These are phyloP conservation scores for Pangasianodon gigas DNA, from an alignment of 2,113 vertebrate genomes.

Conservation along the genomic window DNA sequence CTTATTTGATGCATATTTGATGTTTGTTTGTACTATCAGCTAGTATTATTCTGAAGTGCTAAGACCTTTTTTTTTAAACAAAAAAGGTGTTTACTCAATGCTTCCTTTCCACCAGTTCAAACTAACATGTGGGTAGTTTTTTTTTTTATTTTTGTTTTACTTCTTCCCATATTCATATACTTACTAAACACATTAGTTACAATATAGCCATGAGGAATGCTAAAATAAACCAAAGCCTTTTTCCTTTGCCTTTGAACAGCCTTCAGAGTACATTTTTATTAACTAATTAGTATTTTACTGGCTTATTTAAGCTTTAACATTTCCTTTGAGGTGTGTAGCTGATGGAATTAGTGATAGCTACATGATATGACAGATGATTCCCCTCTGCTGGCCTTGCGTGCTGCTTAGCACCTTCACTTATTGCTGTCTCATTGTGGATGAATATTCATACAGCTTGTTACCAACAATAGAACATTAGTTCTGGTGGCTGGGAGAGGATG, in stretches of 20 bases:
- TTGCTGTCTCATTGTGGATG: slow-evolving; percentile 46
- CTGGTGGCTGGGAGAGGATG: slow-evolving; percentile 51
- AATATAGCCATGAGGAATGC: neutral
- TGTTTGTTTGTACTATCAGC: neutral
- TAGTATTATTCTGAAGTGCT: neutral
- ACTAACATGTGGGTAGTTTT: neutral
- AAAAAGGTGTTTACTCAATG: neutral
- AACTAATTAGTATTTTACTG: slow-evolving; percentile 54
- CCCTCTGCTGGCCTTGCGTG: slow-evolving; percentile 17
- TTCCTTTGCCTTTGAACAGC: neutral
- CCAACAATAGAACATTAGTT: slow-evolving; percentile 59
- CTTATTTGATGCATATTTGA: neutral
- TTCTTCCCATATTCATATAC: neutral
- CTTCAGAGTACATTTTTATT: neutral
- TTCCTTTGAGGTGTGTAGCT: slow-evolving; percentile 46
- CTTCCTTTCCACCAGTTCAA: neutral
- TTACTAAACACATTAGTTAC: neutral
- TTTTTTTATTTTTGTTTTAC: neutral
- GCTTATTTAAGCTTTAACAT: slow-evolving; percentile 50
- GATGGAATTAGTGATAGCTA: slow-evolving; percentile 52
- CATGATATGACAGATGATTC: slow-evolving; percentile 44
- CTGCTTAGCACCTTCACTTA: slow-evolving; percentile 42
- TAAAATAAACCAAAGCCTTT: neutral
- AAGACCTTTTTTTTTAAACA: too few species aligned
- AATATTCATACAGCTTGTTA: slow-evolving; percentile 57